Evolutionary conservation across 2,113 vertebrate species (phyloP).

Genomic region (Centropristis striata): DNA sequence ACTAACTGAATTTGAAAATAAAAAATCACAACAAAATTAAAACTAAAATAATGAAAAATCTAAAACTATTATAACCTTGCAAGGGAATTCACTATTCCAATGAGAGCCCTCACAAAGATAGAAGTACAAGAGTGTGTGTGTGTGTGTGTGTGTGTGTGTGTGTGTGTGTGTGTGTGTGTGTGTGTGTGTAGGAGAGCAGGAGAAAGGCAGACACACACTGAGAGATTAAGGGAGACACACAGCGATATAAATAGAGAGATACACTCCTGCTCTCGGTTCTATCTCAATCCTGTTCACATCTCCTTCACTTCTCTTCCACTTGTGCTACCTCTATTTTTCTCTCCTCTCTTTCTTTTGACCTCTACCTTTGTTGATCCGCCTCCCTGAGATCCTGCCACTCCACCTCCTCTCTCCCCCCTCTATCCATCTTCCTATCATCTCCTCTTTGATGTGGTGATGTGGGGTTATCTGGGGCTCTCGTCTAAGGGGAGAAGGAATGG

Average conservation of each 20-base stretch:
- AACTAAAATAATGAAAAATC: too few relatives aligned
- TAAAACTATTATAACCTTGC: too few relatives aligned
- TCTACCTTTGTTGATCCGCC: slow-evolving; percentile 50
- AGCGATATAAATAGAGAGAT: slow-evolving; percentile 48
- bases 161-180: not conserved
- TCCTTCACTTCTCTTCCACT: slow-evolving; percentile 47
- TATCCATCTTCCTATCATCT: slow-evolving; percentile 71
- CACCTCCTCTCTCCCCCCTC: slow-evolving; percentile 41
- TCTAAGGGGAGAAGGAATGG: slow-evolving; percentile 53
- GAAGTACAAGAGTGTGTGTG: too few relatives aligned
- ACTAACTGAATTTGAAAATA: too few relatives aligned
- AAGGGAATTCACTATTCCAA: too few relatives aligned
- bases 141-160: slow-evolving; percentile 13
- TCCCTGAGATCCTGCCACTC: slow-evolving; percentile 43
- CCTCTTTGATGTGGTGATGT: slow-evolving; percentile 77
- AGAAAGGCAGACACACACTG: not conserved
- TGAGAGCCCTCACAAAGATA: too few relatives aligned
- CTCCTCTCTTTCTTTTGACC: slow-evolving; percentile 50
- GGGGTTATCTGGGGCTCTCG: slow-evolving; percentile 75
- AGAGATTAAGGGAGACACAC: slow-evolving; percentile 19
- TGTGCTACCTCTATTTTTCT: not conserved
- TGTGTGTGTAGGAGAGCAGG: not conserved
- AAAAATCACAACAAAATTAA: too few relatives aligned
- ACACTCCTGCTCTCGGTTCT: slow-evolving; percentile 73
- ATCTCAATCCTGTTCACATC: slow-evolving; percentile 84